These are phyloP conservation scores for Lophochroa leadbeateri DNA, from an alignment of 2,113 vertebrate genomes.

Conservation along the genomic window DNA sequence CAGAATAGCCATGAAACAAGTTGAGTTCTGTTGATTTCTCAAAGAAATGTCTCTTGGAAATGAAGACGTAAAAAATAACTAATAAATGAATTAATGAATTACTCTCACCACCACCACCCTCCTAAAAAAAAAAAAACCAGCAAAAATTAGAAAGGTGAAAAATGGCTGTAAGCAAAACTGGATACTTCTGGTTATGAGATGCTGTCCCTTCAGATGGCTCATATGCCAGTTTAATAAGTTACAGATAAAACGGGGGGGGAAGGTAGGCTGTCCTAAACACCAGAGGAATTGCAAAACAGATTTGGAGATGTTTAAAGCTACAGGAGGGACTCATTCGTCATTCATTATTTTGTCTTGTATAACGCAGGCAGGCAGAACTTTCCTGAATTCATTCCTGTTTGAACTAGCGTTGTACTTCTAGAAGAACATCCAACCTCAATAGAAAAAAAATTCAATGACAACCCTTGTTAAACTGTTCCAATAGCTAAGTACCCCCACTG, in stretches of 20 bases:
- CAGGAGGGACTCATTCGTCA: background rate
- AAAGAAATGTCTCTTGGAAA: background rate
- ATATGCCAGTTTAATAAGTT: background rate
- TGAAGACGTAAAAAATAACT: background rate
- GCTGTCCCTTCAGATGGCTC: background rate
- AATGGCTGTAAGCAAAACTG: background rate
- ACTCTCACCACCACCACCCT: background rate
- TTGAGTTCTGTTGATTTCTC: background rate
- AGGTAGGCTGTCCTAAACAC: background rate
- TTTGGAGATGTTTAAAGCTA: background rate
- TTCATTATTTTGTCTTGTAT: background rate
- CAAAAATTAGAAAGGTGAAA: background rate
- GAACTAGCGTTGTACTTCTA: conserved; percentile 33
- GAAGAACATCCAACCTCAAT: conserved; percentile 38
- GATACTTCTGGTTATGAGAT: background rate
- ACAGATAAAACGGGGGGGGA: background rate
- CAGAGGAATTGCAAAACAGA: background rate
- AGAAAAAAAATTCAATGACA: conserved; percentile 38
- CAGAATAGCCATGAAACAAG: background rate
- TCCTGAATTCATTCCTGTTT: conserved; percentile 42
- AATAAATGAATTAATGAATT: background rate
- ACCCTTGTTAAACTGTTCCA: conserved; percentile 45
- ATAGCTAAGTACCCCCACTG: conserved; percentile 61
- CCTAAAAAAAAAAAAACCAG: background rate
- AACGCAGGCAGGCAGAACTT: background rate